Conservation (phyloP, 2,113 vertebrate genomes). For the Gopherus flavomarginatus region DNA sequence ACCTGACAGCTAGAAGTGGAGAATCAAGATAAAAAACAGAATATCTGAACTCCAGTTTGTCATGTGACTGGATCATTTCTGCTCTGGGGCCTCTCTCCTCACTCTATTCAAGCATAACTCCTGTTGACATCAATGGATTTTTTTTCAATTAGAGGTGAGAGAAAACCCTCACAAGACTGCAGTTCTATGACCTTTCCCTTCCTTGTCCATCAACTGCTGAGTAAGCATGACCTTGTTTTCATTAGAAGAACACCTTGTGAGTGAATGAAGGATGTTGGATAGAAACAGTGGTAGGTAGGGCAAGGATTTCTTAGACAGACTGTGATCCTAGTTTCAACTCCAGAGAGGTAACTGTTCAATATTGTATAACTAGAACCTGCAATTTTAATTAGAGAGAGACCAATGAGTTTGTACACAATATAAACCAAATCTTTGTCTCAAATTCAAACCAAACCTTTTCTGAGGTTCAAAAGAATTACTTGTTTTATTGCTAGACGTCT, state of each 20-base stretch:
- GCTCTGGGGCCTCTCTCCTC: slow-evolving; percentile 17
- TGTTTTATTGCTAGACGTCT: fast-evolving
- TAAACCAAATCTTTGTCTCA: slow-evolving; percentile 1
- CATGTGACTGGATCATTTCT: not conserved
- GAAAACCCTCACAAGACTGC: not conserved
- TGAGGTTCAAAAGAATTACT: not conserved
- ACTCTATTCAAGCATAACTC: slow-evolving; percentile 42
- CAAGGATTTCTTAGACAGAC: slow-evolving; percentile 61
- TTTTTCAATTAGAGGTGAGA: slow-evolving; percentile 52
- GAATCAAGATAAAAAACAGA: slow-evolving; percentile 33
- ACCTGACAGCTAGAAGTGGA: slow-evolving; percentile 31
- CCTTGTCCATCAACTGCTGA: slow-evolving; percentile 59
- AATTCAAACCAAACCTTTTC: slow-evolving; percentile 7
- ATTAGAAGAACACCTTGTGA: slow-evolving; percentile 69
- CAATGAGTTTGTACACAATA: not conserved
- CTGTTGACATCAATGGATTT: slow-evolving; percentile 33
- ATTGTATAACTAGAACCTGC: not conserved
- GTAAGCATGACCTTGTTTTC: slow-evolving; percentile 72
- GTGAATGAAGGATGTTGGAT: slow-evolving; percentile 68
- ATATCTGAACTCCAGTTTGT: slow-evolving; percentile 56
- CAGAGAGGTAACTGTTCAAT: slow-evolving; percentile 45
- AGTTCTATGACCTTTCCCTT: slow-evolving; percentile 50
- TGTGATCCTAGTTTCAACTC: slow-evolving; percentile 4
- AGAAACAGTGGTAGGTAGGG: slow-evolving; percentile 47
- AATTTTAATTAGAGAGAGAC: slow-evolving; percentile 49